A percentile compares a stretch with the other conserved stretches of the same genome.
These are phyloP conservation scores for Diadophis punctatus DNA, from an alignment of 2,113 vertebrate species.

Conservation along the genomic window DNA sequence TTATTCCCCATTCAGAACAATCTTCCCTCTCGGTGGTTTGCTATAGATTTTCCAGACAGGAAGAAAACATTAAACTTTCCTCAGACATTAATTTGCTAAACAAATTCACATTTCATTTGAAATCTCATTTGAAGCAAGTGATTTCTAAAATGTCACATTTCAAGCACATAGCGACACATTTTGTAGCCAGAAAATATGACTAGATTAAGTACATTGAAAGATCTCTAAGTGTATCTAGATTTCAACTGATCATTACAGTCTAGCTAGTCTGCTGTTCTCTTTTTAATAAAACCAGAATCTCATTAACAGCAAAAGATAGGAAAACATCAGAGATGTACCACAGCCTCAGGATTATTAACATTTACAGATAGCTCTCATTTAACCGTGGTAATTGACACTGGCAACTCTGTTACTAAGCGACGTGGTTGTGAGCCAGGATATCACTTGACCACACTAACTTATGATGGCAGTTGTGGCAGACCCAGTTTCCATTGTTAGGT, in stretches of 20 bases:
- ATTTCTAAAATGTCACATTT: slow-evolving; percentile 27
- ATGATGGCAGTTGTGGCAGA: neutral
- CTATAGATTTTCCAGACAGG: neutral
- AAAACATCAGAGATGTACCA: slow-evolving; percentile 20
- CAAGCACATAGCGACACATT: slow-evolving; percentile 4
- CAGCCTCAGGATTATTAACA: neutral
- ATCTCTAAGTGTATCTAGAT: slow-evolving; percentile 4
- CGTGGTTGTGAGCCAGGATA: neutral
- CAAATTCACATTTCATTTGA: slow-evolving; percentile 19
- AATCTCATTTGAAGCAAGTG: slow-evolving; percentile 13
- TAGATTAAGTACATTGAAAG: slow-evolving; percentile 28
- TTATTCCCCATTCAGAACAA: neutral
- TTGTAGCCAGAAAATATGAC: slow-evolving; percentile 9
- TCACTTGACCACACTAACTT: neutral
- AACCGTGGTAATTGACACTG: neutral
- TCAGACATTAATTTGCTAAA: neutral
- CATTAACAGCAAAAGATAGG: slow-evolving; percentile 21
- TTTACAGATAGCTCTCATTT: neutral
- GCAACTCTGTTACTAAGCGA: neutral
- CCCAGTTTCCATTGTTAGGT: neutral
- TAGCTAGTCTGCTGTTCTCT: slow-evolving; percentile 4
- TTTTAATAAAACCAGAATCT: slow-evolving; percentile 31
- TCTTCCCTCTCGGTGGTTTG: neutral
- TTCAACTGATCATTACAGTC: slow-evolving; percentile 18
- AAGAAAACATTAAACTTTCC: neutral